Evolutionary conservation across 2,797 vertebrate species (phyloP).

Genomic region (Myripristis jacobus): DNA sequence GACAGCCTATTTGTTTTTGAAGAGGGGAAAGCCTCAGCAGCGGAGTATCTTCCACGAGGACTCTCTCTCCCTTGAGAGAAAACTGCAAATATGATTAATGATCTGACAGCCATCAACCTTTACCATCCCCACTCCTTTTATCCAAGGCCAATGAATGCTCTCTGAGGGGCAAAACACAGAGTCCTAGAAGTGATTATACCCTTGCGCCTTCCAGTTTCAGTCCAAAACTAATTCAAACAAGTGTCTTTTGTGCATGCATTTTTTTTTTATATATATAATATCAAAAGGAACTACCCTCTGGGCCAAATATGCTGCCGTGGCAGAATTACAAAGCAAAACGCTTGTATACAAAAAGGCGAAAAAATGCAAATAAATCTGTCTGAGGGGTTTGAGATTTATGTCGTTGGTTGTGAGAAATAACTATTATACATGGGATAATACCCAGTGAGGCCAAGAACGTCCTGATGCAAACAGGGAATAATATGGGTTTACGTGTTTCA

Average conservation of each 20-base stretch:
- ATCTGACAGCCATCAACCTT: constrained; percentile 71
- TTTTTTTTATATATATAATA: constrained; percentile 42
- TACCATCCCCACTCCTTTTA: constrained; percentile 64
- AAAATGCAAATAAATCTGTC: constrained; percentile 26
- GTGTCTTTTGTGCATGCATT: constrained; percentile 38
- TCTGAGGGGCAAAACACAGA: constrained; percentile 64
- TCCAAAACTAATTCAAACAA: constrained; percentile 55
- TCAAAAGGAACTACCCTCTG: constrained; percentile 50
- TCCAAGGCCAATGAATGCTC: constrained; percentile 68
- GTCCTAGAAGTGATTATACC: constrained; percentile 58
- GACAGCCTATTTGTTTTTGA: constrained; percentile 27
- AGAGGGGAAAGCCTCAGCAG: constrained; percentile 46
- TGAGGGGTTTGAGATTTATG: constrained; percentile 1
- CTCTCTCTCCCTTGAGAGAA: constrained; percentile 26
- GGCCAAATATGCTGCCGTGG: constrained; percentile 39
- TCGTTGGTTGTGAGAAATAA: not conserved
- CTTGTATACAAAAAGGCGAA: constrained; percentile 18
- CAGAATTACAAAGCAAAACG: constrained; percentile 42
- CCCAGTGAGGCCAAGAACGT: not conserved
- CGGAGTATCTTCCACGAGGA: constrained; percentile 47
- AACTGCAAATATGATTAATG: constrained; percentile 74
- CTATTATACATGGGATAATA: not conserved
- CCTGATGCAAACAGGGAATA: too few species aligned
- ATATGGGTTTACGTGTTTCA: too few species aligned
- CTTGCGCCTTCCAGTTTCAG: constrained; percentile 56